Percentiles rank a stretch among this genome's conserved stretches.
Conservation (phyloP, 1,140 invertebrate genomes). For the Lasaia peninsularis region DNA sequence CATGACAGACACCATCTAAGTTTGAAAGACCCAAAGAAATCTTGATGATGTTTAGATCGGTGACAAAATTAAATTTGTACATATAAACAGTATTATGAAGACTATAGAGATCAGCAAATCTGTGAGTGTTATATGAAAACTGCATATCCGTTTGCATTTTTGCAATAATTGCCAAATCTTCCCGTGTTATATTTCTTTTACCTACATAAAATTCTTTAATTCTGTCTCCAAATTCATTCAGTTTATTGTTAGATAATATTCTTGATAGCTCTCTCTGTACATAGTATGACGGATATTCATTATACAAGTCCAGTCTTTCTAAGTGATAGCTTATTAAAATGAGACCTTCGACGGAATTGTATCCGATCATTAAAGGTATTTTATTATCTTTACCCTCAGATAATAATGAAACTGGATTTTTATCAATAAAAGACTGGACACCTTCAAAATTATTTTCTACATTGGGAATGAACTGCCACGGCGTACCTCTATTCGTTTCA, state of each 20-base stretch:
- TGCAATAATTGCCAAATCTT: conserved; percentile 44
- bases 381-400: conserved; percentile 62
- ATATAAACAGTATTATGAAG: conserved; percentile 54
- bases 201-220: conserved; percentile 73
- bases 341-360: conserved; percentile 50
- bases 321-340: conserved; percentile 26
- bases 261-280: conserved; percentile 29
- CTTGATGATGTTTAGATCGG: conserved; percentile 52
- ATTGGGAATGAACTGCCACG: conserved; percentile 49
- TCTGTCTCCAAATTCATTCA: conserved; percentile 27
- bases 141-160: conserved; percentile 56
- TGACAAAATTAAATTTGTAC: conserved; percentile 70
- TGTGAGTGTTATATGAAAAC: conserved; percentile 63
- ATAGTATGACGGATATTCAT: conserved; percentile 31
- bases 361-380: conserved; percentile 80
- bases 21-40: conserved; percentile 36
- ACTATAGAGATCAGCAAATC: conserved; percentile 45
- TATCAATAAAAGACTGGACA: conserved; percentile 37
- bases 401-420: conserved; percentile 47
- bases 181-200: conserved; percentile 42
- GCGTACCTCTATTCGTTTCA: conserved; percentile 44
- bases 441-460: conserved; percentile 48
- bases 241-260: conserved; percentile 23
- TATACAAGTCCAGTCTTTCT: conserved; percentile 27
- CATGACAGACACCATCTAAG: conserved; percentile 76